Conservation (phyloP, 2,888 invertebrate genomes). For the Acleris laterana region DNA sequence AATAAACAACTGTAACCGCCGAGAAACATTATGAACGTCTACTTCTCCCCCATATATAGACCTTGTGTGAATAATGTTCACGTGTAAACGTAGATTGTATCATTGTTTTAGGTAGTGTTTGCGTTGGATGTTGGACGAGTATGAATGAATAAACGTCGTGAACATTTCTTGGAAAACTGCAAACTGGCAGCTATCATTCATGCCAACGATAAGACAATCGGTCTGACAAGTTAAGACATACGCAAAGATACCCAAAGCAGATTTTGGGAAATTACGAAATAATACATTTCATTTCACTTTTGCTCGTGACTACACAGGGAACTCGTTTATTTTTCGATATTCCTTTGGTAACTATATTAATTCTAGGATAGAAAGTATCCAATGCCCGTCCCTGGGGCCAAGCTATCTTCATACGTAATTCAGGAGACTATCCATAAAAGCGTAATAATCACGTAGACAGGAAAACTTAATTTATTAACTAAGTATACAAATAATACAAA, state of each 20-base stretch:
- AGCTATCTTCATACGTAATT: no score
- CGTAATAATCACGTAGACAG: no score
- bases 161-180: slow-evolving; percentile 44
- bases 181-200: slow-evolving; percentile 45
- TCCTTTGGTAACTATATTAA: no score
- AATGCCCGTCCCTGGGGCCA: no score
- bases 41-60: slow-evolving; percentile 5
- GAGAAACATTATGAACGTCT: neutral
- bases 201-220: slow-evolving; percentile 56
- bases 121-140: neutral
- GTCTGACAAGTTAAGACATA: slow-evolving; percentile 38
- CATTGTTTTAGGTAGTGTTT: neutral
- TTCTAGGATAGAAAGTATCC: no score
- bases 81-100: neutral
- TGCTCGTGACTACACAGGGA: no score
- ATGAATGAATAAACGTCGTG: slow-evolving; percentile 34
- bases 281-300: no score
- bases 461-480: no score
- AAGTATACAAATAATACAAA: no score
- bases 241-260: slow-evolving; percentile 54
- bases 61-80: slow-evolving; percentile 3
- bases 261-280: no score
- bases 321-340: no score
- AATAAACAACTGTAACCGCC: slow-evolving; percentile 19
- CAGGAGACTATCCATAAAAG: no score